A percentile compares a stretch with the other conserved stretches of the same genome.
phyloP scores from a whole-genome alignment of 2,113 vertebrate species.

The Dendrocopos noguchii region DNA sequence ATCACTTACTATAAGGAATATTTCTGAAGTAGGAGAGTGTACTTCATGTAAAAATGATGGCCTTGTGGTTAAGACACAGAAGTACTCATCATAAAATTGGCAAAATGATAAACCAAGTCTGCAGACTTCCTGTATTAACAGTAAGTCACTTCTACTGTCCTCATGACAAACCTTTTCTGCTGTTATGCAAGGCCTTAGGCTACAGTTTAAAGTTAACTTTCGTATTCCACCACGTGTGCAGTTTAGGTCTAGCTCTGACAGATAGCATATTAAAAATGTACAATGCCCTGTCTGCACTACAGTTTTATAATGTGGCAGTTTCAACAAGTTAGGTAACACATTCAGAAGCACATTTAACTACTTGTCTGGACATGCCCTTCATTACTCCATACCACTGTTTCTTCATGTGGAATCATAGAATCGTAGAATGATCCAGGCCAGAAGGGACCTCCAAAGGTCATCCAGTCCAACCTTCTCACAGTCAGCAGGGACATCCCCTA shows the following conservation, averaged over 20 bases:
- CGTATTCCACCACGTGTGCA: neutral
- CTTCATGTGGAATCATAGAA: neutral
- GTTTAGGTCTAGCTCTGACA: slow-evolving; percentile 34
- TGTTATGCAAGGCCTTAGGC: slow-evolving; percentile 29
- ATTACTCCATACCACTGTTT: neutral
- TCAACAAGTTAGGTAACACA: slow-evolving; percentile 50
- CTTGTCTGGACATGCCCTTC: slow-evolving; percentile 35
- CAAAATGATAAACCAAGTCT: slow-evolving; percentile 9
- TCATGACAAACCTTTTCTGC: slow-evolving; percentile 47
- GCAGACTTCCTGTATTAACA: slow-evolving; percentile 25
- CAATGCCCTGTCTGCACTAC: neutral
- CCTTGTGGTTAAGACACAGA: neutral
- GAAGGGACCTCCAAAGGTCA: too few species aligned
- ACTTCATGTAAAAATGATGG: neutral
- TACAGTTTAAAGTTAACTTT: slow-evolving; percentile 36
- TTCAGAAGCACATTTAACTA: neutral
- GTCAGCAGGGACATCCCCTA: too few species aligned
- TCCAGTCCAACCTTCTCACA: too few species aligned
- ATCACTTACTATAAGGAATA: neutral
- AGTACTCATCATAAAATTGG: slow-evolving; percentile 45
- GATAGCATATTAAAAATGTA: slow-evolving; percentile 23
- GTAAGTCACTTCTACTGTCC: slow-evolving; percentile 44
- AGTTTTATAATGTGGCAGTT: slow-evolving; percentile 42
- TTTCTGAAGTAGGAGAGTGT: neutral
- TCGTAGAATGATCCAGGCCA: too few species aligned